Base-by-base conservation (phyloP, 2,888 invertebrate species). In the Choreutis nemorana region DNA sequence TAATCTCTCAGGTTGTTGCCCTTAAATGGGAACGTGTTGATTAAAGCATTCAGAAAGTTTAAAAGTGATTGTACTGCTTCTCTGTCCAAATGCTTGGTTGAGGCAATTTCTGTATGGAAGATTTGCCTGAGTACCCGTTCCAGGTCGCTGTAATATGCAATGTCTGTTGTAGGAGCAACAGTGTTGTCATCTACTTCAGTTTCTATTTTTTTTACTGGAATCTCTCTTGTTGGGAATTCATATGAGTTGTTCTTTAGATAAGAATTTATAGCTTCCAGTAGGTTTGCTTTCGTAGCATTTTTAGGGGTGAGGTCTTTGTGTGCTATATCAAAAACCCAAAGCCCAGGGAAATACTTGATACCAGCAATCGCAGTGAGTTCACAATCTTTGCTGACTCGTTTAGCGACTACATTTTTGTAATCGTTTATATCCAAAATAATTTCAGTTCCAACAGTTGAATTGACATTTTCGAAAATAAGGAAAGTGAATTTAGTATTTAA, bases 81-180 rank as follows among this genome's bases (percentile, higher is more conserved):
- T 1, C 88, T 90, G 11, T 75, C 73, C 26, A 98, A 87, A 10
- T 61, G 56, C 50, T 86, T 84, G 22, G 83, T 73, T 36, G 87
- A 81, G 2, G 89, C 83, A 14, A 98, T 84, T 79, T 98, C 98
- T 44, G 91, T 90, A 40, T 84, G 84, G 13, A 98, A 71, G 26
- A 90, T 87, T 50, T 90, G 91, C 42, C 86, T 83, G n/a, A 98
- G 61, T 0, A 93, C 89, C 48, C 89, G 90, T 64, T 95, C 93
- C 33, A 98, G 64, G 68, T 98, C 98, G 39, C 87, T 84, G 65
- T 92, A 90, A 59, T 91, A 93, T 1, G 96, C 82, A 3, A 81
- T 60, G 56, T 90, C 86, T 16, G 67, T 45, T 41, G 54, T 44
- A n/a, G 40, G 20, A 18, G 34, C 31, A 5, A 15, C 4, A 37